Conservation (phyloP, 2,113 vertebrate species). For the Campylorhamphus procurvoides region DNA sequence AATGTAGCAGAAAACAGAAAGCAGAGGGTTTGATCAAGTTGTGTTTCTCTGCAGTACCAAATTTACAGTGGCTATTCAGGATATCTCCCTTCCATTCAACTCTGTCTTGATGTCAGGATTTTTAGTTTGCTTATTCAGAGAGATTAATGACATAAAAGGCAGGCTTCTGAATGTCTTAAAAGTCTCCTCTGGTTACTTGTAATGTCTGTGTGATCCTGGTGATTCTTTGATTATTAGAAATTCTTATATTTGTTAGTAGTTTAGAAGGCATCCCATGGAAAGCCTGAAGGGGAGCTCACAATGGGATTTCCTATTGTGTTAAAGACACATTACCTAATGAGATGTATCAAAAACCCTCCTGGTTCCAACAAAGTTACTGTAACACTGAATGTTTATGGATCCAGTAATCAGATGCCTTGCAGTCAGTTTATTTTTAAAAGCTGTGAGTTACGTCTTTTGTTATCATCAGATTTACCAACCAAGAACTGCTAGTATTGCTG, state of each 20-base stretch:
- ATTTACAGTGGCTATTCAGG: not conserved
- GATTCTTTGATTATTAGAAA: not conserved
- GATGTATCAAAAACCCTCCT: not conserved
- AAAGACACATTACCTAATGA: not conserved
- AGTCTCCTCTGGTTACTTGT: not conserved
- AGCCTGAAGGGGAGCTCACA: not conserved
- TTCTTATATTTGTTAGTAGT: not conserved
- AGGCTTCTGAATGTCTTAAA: not conserved
- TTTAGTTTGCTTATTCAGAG: not conserved
- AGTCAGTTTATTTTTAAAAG: constrained; percentile 22
- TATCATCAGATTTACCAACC: not conserved
- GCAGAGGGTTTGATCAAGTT: not conserved
- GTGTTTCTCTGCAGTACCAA: not conserved
- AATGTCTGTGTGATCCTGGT: not conserved
- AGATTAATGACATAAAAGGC: not conserved
- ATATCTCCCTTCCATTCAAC: not conserved
- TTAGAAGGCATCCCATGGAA: not conserved
- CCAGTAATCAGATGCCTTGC: not conserved
- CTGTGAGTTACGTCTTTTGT: not conserved
- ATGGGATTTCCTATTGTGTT: not conserved
- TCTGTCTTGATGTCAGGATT: not conserved
- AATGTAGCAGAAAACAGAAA: not conserved
- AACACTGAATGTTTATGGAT: not conserved
- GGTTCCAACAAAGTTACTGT: not conserved
- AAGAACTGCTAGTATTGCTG: not conserved